Evolutionary conservation across 2,888 invertebrate species (phyloP).

Genomic region (Apamea crenata): DNA sequence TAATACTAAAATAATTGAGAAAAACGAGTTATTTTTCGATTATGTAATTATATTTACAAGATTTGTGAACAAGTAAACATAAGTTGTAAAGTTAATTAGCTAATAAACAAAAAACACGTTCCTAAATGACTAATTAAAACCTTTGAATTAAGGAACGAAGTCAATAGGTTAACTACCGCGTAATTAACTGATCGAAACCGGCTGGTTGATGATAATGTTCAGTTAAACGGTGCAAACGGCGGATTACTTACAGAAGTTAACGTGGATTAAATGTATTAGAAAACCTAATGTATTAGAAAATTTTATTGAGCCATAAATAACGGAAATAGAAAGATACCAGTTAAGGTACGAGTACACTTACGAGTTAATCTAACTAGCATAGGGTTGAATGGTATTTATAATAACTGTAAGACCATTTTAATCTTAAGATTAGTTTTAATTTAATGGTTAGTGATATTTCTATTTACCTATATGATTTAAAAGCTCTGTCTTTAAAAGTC

Average conservation of each 20-base stretch:
- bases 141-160: slow-evolving; percentile 43
- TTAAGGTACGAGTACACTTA: neutral
- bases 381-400: slow-evolving; percentile 2
- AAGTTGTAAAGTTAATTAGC: slow-evolving; percentile 30
- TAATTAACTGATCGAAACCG: slow-evolving; percentile 47
- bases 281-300: slow-evolving; percentile 30
- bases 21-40: neutral
- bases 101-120: slow-evolving; percentile 44
- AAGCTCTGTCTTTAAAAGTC: neutral
- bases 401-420: neutral
- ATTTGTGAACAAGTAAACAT: slow-evolving; percentile 9
- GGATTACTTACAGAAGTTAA: slow-evolving; percentile 28
- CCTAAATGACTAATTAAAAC: slow-evolving; percentile 50
- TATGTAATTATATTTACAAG: neutral
- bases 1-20: neutral
- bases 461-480: neutral
- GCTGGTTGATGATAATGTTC: slow-evolving; percentile 30
- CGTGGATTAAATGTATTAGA: slow-evolving; percentile 17
- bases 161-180: slow-evolving; percentile 59
- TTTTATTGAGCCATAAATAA: slow-evolving; percentile 31
- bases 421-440: neutral
- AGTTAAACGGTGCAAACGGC: neutral
- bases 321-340: neutral
- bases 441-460: neutral
- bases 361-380: slow-evolving; percentile 11